Conservation (phyloP, 2,113 vertebrate genomes). For the Halcyon senegalensis region DNA sequence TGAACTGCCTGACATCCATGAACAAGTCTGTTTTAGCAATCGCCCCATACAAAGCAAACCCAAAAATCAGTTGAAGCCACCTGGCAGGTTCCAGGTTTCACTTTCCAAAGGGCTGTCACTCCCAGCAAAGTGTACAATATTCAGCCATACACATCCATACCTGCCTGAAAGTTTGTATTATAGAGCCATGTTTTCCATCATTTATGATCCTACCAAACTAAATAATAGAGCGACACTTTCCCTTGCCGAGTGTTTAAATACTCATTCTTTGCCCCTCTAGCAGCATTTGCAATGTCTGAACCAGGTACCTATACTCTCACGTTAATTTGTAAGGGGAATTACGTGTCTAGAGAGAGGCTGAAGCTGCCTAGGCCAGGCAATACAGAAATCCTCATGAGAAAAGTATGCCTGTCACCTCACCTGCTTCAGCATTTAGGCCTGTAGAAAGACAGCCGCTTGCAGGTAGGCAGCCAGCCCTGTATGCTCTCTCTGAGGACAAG, state of each 20-base stretch:
- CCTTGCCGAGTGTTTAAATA: neutral
- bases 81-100: neutral
- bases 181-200: neutral
- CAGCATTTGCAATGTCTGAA: neutral
- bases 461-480: neutral
- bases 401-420: neutral
- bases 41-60: neutral
- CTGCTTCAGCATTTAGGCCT: neutral
- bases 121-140: neutral
- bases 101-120: neutral
- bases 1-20: fast-evolving
- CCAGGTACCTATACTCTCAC: neutral
- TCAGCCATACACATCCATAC: neutral
- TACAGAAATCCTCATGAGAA: neutral
- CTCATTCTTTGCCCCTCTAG: neutral
- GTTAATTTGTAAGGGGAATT: neutral
- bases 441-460: neutral
- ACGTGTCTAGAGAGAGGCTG: neutral
- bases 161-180: neutral
- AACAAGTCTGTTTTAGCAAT: neutral
- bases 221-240: neutral
- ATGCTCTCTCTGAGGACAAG: neutral
- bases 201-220: neutral
- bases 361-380: neutral
- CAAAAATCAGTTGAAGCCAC: neutral